phyloP scores from a whole-genome alignment of 2,888 invertebrate genomes.

The Amphiduros pacificus region DNA sequence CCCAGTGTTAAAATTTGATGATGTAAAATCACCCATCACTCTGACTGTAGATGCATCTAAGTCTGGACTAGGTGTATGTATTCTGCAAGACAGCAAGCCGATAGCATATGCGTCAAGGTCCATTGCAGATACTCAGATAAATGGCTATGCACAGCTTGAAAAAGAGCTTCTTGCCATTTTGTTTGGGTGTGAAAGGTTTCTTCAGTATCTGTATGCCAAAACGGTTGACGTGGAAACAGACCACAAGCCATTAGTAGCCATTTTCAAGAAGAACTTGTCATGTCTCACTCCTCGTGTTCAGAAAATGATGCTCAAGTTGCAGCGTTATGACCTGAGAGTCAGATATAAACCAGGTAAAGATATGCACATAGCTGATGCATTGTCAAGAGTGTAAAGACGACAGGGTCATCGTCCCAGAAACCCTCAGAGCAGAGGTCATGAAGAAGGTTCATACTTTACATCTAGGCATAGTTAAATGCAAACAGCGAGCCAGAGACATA shows the following conservation, averaged over 20 bases:
- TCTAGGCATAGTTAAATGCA: too few relatives aligned
- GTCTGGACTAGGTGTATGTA: constrained; percentile 13
- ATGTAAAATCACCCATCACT: constrained; percentile 1
- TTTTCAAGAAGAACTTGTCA: constrained; percentile 27
- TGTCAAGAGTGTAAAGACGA: neutral
- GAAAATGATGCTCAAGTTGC: constrained; percentile 33
- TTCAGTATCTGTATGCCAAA: constrained; percentile 9
- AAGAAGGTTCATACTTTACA: too few relatives aligned
- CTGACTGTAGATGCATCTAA: constrained; percentile 2
- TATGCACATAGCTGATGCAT: constrained; percentile 5
- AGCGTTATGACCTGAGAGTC: constrained; percentile 17
- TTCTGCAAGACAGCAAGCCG: constrained; percentile 20
- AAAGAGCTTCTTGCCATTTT: neutral
- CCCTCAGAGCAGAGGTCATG: too few relatives aligned
- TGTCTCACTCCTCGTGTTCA: constrained; percentile 30
- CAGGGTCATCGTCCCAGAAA: too few relatives aligned
- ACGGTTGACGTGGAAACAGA: constrained; percentile 19
- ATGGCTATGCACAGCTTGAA: constrained; percentile 11
- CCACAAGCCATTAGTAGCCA: constrained; percentile 32
- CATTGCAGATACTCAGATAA: constrained; percentile 13
- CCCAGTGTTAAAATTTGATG: constrained; percentile 17
- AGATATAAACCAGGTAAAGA: constrained; percentile 2
- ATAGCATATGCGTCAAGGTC: constrained; percentile 29
- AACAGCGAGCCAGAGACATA: too few relatives aligned
- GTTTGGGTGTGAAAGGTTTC: constrained; percentile 6